phyloP scores from a whole-genome alignment of 2,797 vertebrate genomes.

The Sebastes umbrosus region DNA sequence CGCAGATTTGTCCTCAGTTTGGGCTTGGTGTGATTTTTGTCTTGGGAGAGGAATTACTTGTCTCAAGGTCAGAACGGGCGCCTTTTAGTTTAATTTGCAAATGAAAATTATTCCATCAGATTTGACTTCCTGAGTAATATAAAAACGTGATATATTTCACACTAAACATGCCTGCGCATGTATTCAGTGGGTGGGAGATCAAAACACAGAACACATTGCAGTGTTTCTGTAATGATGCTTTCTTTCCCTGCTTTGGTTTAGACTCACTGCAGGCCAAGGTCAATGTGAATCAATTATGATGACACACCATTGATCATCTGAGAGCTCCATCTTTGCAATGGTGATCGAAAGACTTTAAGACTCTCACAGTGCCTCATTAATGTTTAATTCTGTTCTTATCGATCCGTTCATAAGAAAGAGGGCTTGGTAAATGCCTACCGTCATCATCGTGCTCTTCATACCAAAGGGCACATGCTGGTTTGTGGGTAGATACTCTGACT shows the following conservation, averaged over 20 bases:
- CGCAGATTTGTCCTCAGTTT: slow-evolving; percentile 51
- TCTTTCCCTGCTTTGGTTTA: slow-evolving; percentile 1
- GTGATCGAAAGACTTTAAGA: slow-evolving; percentile 66
- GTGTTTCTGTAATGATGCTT: slow-evolving; percentile 7
- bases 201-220: background rate
- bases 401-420: slow-evolving; percentile 59
- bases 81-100: slow-evolving; percentile 19
- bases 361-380: slow-evolving; percentile 67
- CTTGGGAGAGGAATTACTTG: slow-evolving; percentile 35
- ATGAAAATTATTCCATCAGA: slow-evolving; percentile 21
- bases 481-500: background rate
- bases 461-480: slow-evolving; percentile 17
- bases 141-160: slow-evolving; percentile 27
- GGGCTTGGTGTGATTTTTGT: slow-evolving; percentile 31
- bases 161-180: slow-evolving; percentile 18
- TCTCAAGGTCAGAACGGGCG: slow-evolving; percentile 50
- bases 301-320: slow-evolving; percentile 66
- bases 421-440: slow-evolving; percentile 39
- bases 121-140: slow-evolving; percentile 6
- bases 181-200: background rate
- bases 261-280: slow-evolving; percentile 56
- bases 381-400: slow-evolving; percentile 61
- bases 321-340: slow-evolving; percentile 51
- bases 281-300: slow-evolving; percentile 66
- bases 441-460: slow-evolving; percentile 22